A percentile compares a stretch with the other conserved stretches of the same genome.
These are phyloP conservation scores for Zaprionus vittiger DNA, from an alignment of 1,140 invertebrate species.

Conservation along the genomic window DNA sequence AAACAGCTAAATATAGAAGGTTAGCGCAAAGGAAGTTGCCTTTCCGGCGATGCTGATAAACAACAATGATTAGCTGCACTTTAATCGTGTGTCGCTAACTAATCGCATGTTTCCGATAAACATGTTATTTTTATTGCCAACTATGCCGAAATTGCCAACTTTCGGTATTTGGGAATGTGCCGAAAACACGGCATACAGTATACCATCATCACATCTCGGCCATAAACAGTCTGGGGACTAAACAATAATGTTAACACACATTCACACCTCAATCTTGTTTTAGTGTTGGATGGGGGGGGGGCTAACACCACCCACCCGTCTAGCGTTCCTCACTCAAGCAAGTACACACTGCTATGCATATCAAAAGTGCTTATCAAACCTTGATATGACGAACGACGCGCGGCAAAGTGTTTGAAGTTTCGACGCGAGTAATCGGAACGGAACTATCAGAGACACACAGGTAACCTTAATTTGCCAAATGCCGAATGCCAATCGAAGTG, in stretches of 20 bases:
- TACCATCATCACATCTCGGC: conserved; percentile 19
- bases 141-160: conserved; percentile 5
- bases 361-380: conserved; percentile 44
- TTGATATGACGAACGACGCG: conserved; percentile 15
- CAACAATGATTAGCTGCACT: not conserved
- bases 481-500: not conserved
- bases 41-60: not conserved
- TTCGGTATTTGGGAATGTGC: conserved; percentile 3
- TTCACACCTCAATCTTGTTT: conserved; percentile 14
- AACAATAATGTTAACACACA: conserved; percentile 8
- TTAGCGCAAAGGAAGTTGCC: not conserved
- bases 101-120: conserved; percentile 32
- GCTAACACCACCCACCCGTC: not conserved
- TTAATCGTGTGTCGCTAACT: conserved; percentile 1
- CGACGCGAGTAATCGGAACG: conserved; percentile 13
- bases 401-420: conserved; percentile 54
- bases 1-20: not conserved
- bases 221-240: conserved; percentile 14
- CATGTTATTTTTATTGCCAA: conserved; percentile 9
- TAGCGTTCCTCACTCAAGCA: not conserved
- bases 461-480: conserved; percentile 6
- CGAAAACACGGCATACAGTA: conserved; percentile 1
- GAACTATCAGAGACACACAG: conserved; percentile 16
- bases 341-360: conserved; percentile 17
- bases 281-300: not conserved